Evolutionary conservation across 2,113 vertebrate genomes (phyloP), one percentile per base, ranked within the genome.

Genomic region (Pteropus alecto): DNA sequence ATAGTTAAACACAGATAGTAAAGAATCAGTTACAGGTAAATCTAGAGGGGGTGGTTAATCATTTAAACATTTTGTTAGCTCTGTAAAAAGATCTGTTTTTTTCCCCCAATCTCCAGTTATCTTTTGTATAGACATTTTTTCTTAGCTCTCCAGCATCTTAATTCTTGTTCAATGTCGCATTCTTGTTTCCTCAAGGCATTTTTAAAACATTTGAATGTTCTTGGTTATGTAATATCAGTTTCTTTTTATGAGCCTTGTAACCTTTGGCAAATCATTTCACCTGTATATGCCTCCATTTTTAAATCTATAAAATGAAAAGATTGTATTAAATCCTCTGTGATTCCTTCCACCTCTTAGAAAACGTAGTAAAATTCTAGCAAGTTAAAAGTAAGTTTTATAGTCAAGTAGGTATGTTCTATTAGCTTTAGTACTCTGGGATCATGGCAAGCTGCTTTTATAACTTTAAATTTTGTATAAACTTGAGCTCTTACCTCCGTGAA

Each of bases 21-120:
- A 88, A 88, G 65, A 93, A 35, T 93, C 58, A 88, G 63, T 96
- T 84, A 87, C 33, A 88, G 10, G 2, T 97, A 71, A 90, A 51
- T 90, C 28, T 82, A 88, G 56, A 95, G 41, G 28, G 28, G 10
- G 24, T 95, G 3, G n/a, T 93, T 82, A 93, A 51, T 93, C 79
- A 73, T 95, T 96, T 96, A 71, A 67, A 76, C 41, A 93, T 77
- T 93, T 91, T 90, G 21, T 85, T 93, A 87, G 19, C 41, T 81
- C 28, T 87, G 1, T 93, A 30, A 68, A 46, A 79, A 83, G 65
- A 95, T 58, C 7, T 48, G 60, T 33, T 76, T 90, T 60, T 71
- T 70, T 96, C 87, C 91, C 63, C 28, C 33, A 76, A 1, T 93
- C 8, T 88, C 33, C 68, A 87, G 15, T 81, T 90, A 41, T 87